These are phyloP conservation scores for Cephus nigrinus DNA, from an alignment of 2,888 invertebrate genomes.

Conservation along the genomic window DNA sequence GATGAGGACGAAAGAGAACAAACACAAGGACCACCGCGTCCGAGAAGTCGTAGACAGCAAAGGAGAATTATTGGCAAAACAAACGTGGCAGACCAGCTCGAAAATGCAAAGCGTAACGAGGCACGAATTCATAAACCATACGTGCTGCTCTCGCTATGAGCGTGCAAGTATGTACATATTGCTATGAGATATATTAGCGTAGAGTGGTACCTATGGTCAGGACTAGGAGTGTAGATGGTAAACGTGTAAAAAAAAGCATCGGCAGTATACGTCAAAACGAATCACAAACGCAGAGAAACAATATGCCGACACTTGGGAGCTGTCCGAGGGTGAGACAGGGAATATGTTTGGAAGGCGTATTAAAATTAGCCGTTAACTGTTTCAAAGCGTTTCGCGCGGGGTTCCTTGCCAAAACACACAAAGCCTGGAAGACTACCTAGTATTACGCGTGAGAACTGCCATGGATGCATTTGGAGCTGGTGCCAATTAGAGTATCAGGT, in stretches of 20 bases:
- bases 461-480: neutral
- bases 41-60: neutral
- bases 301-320: slow-evolving; percentile 13
- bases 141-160: neutral
- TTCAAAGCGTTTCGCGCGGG: slow-evolving; percentile 20
- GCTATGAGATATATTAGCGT: neutral
- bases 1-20: neutral
- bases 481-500: neutral
- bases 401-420: slow-evolving; percentile 21
- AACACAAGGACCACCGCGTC: neutral
- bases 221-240: neutral
- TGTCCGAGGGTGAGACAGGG: neutral
- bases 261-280: slow-evolving; percentile 21
- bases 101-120: neutral
- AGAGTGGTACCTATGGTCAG: neutral
- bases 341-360: slow-evolving; percentile 17
- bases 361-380: slow-evolving; percentile 24
- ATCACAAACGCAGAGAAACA: slow-evolving; percentile 18
- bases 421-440: neutral
- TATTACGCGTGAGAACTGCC: neutral
- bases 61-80: neutral
- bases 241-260: slow-evolving; percentile 1
- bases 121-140: neutral
- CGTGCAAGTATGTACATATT: neutral
- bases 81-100: neutral